Percentiles rank a stretch among this genome's conserved stretches.
Evolutionary conservation across 2,113 vertebrate genomes (phyloP).

Genomic region (Vireo altiloquus): DNA sequence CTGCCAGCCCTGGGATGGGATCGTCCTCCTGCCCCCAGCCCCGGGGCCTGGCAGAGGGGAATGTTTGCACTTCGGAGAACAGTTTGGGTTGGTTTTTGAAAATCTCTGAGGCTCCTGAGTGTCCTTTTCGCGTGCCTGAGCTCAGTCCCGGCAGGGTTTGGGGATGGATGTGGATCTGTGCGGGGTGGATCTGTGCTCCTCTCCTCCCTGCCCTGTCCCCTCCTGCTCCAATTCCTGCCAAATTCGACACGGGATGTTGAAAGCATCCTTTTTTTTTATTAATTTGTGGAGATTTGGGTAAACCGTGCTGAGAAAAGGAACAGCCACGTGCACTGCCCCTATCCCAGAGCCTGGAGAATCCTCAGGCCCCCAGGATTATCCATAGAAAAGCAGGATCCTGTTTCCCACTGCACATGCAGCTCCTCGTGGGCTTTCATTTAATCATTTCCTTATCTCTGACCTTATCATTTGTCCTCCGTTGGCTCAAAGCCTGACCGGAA

Average conservation of each 20-base stretch:
- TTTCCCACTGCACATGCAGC: background rate
- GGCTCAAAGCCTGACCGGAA: background rate
- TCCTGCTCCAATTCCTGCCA: background rate
- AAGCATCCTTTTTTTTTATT: background rate
- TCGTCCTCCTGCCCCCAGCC: background rate
- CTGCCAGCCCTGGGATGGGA: constrained; percentile 39
- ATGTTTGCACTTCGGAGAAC: background rate
- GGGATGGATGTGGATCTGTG: rapidly evolving
- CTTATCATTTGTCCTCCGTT: background rate
- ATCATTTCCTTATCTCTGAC: background rate
- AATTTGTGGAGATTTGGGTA: background rate
- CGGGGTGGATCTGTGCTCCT: rapidly evolving
- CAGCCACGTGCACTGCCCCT: rapidly evolving
- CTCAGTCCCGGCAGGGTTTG: rapidly evolving
- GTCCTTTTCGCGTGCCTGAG: background rate
- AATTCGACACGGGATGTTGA: rapidly evolving
- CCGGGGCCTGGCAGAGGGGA: background rate
- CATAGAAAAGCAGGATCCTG: background rate
- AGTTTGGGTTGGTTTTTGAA: rapidly evolving
- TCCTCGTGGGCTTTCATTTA: background rate
- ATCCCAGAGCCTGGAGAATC: background rate
- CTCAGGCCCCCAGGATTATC: background rate
- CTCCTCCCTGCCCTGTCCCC: background rate
- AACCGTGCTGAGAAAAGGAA: background rate
- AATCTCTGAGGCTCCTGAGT: background rate